phyloP scores from a whole-genome alignment of 2,113 vertebrate genomes.

The Engraulis encrasicolus region DNA sequence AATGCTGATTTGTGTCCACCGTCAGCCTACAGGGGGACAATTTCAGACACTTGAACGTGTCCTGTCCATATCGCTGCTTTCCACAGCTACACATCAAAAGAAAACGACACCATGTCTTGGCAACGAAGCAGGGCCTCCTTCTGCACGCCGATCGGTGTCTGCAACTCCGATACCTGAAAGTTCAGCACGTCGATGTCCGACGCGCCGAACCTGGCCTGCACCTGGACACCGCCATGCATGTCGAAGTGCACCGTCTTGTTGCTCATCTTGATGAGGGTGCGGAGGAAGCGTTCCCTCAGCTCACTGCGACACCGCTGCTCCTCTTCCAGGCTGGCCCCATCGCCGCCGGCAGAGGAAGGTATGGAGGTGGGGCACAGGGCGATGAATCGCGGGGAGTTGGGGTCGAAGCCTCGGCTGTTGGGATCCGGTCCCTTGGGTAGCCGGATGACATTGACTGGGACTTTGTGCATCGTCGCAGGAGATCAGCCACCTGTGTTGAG shows the following conservation, averaged over 20 bases:
- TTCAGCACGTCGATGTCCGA: conserved; percentile 86
- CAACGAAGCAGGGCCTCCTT: conserved; percentile 84
- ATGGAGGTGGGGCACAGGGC: conserved; percentile 72
- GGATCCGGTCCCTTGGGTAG: conserved; percentile 74
- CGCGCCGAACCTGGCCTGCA: conserved; percentile 80
- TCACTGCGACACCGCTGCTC: conserved; percentile 76
- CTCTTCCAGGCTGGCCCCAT: conserved; percentile 37
- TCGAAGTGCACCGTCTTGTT: conserved; percentile 76
- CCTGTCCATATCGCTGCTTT: not conserved
- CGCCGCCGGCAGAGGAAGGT: conserved; percentile 37
- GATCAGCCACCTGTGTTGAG: too few relatives aligned
- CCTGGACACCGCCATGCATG: conserved; percentile 79
- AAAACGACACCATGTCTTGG: conserved; percentile 84
- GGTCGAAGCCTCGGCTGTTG: conserved; percentile 82
- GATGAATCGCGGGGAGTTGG: conserved; percentile 62
- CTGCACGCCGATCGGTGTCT: conserved; percentile 87
- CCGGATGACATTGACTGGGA: conserved; percentile 68
- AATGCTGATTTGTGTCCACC: not conserved
- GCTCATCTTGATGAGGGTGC: conserved; percentile 79
- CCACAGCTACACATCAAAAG: conserved; percentile 72
- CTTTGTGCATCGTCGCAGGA: conserved; percentile 40
- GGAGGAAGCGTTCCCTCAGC: conserved; percentile 84
- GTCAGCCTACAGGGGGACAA: not conserved
- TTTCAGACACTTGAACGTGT: not conserved
- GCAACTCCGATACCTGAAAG: conserved; percentile 85